Evolutionary conservation across 92 coral and sea anemone species (phyloP), one percentile per base, ranked within the genome.

Genomic region (Palythoa caribaeorum): DNA sequence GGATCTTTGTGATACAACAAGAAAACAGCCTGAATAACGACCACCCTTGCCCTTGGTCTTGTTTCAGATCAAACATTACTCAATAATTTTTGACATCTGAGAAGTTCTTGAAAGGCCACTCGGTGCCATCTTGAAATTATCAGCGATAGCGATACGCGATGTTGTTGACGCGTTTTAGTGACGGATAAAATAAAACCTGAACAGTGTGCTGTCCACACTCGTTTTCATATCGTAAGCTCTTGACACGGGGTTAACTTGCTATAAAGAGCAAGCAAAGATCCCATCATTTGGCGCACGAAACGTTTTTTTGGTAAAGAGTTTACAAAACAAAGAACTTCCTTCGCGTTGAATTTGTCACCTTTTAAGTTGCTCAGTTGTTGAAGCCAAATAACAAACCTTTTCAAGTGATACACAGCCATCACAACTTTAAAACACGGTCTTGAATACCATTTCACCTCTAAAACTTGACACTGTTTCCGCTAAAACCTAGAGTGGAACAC

Each of bases 111-210:
- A 81, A 69, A 66, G 76, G 72, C 66, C 84, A 60, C 84, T 79
- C 84, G 72, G 84, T 60, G 86, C 76, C 86, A 66, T 81, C 86
- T 81, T 81, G 55, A 81, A 79, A 44, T 65, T 63, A 66, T 81
- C 76, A 66, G 38, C 40, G 86, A 47, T 68, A 63, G 21, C 39
- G 86, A 81, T 81, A 81, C 73, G 53, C 60, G 20, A 81, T 19
- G 86, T 35, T 81, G 86, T 81, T 81, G 76, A 81, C 86, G 48
- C 73, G 60, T 38, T 68, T 44, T 81, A 81, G 76, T 69, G 75
- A 81, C 76, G 76, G 86, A 65, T 81, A 81, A 80, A 81, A 47
- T 81, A 52, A 81, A 81, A 59, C 44, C 21, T 81, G 76, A 68
- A 81, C 86, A 68, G 62, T 48, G 19, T 20, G 59, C 75, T 66